These are phyloP conservation scores for Scrobipalpa costella DNA, from an alignment of 2,888 invertebrate genomes.

Conservation along the genomic window DNA sequence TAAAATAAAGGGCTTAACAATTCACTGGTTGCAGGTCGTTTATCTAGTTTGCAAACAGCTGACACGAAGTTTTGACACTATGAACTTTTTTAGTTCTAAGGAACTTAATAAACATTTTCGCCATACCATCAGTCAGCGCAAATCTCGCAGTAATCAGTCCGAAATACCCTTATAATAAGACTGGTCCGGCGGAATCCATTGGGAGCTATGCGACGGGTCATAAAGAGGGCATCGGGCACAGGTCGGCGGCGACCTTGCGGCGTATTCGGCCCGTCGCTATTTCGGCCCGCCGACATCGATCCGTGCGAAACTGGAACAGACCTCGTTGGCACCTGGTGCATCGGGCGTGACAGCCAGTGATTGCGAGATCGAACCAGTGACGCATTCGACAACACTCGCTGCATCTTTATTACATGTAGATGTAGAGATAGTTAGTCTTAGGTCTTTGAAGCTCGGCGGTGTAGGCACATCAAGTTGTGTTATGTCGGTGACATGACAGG, in stretches of 20 bases:
- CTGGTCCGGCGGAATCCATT: slow-evolving; percentile 45
- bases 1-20: slow-evolving; percentile 48
- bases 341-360: slow-evolving; percentile 47
- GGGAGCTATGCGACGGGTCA: slow-evolving; percentile 52
- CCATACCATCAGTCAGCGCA: slow-evolving; percentile 32
- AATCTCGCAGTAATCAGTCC: slow-evolving; percentile 21
- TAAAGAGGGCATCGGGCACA: slow-evolving; percentile 58
- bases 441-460: background rate
- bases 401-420: background rate
- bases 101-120: slow-evolving; percentile 50
- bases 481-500: background rate
- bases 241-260: slow-evolving; percentile 59
- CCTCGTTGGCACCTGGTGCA: slow-evolving; percentile 64
- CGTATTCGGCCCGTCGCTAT: slow-evolving; percentile 48
- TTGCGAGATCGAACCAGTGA: slow-evolving; percentile 55
- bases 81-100: slow-evolving; percentile 58
- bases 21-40: slow-evolving; percentile 54
- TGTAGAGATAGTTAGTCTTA: too few species aligned
- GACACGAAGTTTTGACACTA: slow-evolving; percentile 52
- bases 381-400: slow-evolving; percentile 9
- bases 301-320: slow-evolving; percentile 64
- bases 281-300: slow-evolving; percentile 67
- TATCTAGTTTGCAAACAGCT: slow-evolving; percentile 59
- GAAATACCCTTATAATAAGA: slow-evolving; percentile 38
- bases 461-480: background rate